Percentiles rank a stretch among this genome's conserved stretches.
These are phyloP conservation scores for Paratilapia polleni DNA, from an alignment of 2,113 vertebrate species.

Conservation along the genomic window DNA sequence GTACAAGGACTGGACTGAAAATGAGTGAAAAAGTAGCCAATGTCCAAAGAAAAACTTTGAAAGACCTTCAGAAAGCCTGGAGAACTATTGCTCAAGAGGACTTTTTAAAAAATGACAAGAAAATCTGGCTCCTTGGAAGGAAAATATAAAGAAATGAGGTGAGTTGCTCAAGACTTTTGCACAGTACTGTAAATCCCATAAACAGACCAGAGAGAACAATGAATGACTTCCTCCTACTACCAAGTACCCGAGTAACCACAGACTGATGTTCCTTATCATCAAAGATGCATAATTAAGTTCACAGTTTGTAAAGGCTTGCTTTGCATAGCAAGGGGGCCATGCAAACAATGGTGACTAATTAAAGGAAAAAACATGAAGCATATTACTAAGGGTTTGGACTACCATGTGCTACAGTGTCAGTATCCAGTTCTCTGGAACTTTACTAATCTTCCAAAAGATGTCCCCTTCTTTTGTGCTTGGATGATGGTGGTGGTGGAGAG, in stretches of 20 bases:
- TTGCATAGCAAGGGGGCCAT: background rate
- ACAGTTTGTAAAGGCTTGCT: background rate
- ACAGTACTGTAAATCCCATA: background rate
- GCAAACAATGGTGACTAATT: background rate
- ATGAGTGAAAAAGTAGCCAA: background rate
- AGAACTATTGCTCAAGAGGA: no score
- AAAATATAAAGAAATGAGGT: conserved; percentile 3
- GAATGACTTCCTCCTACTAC: no score
- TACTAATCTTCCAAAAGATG: background rate
- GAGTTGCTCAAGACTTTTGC: background rate
- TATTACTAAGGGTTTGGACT: background rate
- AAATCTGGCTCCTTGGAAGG: background rate
- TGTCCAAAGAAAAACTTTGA: background rate
- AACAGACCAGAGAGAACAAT: background rate
- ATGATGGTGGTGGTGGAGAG: background rate
- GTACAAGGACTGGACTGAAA: background rate
- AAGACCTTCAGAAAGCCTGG: no score
- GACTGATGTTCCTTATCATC: background rate
- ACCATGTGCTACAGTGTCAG: background rate
- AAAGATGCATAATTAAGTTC: background rate
- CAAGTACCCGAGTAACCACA: no score
- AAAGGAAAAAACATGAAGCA: background rate
- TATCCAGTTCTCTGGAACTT: background rate
- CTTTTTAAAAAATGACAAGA: no score
- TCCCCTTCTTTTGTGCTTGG: background rate